Percentiles rank a stretch among this genome's conserved stretches.
Conservation (phyloP, 2,888 invertebrate genomes). For the Meiosimyza platycephala region DNA sequence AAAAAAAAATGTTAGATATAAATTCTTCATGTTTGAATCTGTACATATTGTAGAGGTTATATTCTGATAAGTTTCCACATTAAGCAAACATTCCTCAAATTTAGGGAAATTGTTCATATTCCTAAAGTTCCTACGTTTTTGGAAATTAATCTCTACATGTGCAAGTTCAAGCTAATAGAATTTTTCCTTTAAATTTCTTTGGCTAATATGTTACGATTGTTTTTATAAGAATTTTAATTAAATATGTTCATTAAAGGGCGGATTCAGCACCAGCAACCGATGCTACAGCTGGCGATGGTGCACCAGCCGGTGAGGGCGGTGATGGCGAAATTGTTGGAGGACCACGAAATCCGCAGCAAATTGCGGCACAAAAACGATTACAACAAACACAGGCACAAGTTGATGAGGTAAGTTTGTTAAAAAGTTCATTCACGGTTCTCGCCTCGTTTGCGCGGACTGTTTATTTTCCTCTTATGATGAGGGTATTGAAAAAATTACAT, state of each 20-base stretch:
- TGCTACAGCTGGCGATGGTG: slow-evolving; percentile 72
- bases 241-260: slow-evolving; percentile 54
- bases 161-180: not conserved
- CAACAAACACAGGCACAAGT: slow-evolving; percentile 90
- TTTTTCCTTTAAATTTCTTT: not conserved
- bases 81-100: no score
- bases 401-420: slow-evolving; percentile 72
- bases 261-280: slow-evolving; percentile 65
- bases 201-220: not conserved
- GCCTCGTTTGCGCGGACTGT: no score
- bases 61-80: no score
- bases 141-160: no score
- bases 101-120: no score
- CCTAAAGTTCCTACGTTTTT: no score
- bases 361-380: slow-evolving; percentile 83
- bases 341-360: slow-evolving; percentile 85
- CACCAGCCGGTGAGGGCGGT: slow-evolving; percentile 74
- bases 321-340: slow-evolving; percentile 86
- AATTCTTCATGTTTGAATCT: no score
- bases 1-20: no score
- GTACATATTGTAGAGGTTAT: no score
- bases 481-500: no score
- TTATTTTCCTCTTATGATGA: no score
- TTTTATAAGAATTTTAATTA: not conserved
- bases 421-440: no score